A percentile compares a stretch with the other conserved stretches of the same genome.
Conservation (phyloP, 2,888 invertebrate genomes). For the Lucinisca nassula region DNA sequence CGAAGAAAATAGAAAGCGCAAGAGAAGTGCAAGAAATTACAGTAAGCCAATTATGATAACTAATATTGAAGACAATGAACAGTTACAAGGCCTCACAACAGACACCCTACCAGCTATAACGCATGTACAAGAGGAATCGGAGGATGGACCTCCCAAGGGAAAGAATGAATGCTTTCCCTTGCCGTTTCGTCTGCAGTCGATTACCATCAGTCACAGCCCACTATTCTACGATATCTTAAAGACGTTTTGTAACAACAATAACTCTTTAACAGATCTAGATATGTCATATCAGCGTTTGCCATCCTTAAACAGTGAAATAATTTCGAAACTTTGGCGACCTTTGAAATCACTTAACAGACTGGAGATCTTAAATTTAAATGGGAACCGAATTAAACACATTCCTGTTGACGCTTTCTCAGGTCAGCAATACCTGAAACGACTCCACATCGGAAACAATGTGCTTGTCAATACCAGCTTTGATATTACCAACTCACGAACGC, state of each 20-base stretch:
- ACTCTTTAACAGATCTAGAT: not conserved
- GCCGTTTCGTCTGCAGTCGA: not conserved
- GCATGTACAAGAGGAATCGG: no score
- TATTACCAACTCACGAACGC: not conserved
- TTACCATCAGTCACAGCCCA: not conserved
- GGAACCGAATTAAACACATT: not conserved
- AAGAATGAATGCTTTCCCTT: not conserved
- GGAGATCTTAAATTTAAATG: not conserved
- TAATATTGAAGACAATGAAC: no score
- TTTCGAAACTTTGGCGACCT: not conserved
- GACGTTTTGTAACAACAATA: not conserved
- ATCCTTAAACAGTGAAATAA: not conserved
- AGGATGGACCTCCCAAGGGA: not conserved
- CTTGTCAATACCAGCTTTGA: not conserved
- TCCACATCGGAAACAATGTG: not conserved
- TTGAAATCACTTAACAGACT: not conserved
- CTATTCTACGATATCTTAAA: not conserved
- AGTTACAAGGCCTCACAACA: no score
- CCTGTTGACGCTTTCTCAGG: not conserved
- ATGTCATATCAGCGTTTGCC: not conserved
- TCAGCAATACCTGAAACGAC: not conserved
- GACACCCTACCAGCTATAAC: no score
- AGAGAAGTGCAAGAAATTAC: not conserved
- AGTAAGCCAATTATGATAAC: no score
- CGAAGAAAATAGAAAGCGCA: not conserved